phyloP scores from a whole-genome alignment of 2,888 invertebrate species.

The Drosophila formosana region DNA sequence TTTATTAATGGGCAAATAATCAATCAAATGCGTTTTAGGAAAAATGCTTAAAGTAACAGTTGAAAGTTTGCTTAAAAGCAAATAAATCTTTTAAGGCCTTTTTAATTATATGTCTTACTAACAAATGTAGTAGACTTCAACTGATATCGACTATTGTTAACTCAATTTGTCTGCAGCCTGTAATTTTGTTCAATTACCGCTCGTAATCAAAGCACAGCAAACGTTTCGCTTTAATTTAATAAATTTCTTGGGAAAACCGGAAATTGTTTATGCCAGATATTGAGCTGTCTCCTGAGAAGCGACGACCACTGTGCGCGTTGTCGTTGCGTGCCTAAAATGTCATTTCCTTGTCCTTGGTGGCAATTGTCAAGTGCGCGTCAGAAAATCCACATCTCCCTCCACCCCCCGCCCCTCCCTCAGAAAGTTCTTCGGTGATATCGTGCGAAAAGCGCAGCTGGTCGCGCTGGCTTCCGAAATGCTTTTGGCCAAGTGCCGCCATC shows the following conservation, averaged over 20 bases:
- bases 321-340: slow-evolving; percentile 63
- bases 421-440: slow-evolving; percentile 34
- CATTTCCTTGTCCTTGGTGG: slow-evolving; percentile 69
- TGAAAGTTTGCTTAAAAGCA: neutral
- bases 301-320: slow-evolving; percentile 48
- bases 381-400: slow-evolving; percentile 24
- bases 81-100: neutral
- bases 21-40: neutral
- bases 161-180: neutral
- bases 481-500: slow-evolving; percentile 15
- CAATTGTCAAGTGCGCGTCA: slow-evolving; percentile 72
- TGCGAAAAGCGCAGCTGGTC: slow-evolving; percentile 73
- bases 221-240: neutral
- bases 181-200: neutral
- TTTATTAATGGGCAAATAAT: neutral
- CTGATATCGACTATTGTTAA: neutral
- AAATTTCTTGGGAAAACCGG: neutral
- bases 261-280: neutral
- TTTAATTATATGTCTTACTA: neutral
- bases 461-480: slow-evolving; percentile 21
- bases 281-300: neutral
- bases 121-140: too few species aligned
- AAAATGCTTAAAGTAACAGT: neutral
- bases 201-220: neutral
- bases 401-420: neutral